phyloP scores from a whole-genome alignment of 1,140 invertebrate species.

The Rhagoletis pomonella region DNA sequence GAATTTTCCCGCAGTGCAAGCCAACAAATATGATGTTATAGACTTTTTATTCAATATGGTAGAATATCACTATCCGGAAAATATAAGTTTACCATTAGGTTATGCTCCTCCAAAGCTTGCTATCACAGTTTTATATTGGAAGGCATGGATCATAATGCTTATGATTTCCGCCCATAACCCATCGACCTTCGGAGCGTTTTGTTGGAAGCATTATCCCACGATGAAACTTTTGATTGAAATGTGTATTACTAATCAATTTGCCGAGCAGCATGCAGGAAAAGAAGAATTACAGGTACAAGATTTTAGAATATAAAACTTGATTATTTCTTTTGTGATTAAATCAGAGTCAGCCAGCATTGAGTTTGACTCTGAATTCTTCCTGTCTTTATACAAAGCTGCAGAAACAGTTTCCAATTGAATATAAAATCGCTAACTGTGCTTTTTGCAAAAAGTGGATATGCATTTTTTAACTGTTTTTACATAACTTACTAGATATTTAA shows the following conservation, averaged over 20 bases:
- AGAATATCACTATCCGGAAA: conserved; percentile 94
- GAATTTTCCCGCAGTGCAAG: conserved; percentile 80
- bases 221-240: conserved; percentile 95
- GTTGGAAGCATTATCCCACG: conserved; percentile 95
- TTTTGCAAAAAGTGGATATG: too few relatives aligned
- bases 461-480: too few relatives aligned
- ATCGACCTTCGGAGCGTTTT: conserved; percentile 86
- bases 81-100: conserved; percentile 89
- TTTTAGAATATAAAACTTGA: not conserved
- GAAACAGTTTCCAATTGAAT: too few relatives aligned
- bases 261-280: conserved; percentile 62
- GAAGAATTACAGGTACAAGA: conserved; percentile 69
- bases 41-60: conserved; percentile 93
- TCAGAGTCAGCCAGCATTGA: too few relatives aligned
- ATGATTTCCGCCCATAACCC: conserved; percentile 96
- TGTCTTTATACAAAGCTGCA: too few relatives aligned
- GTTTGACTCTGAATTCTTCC: too few relatives aligned
- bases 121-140: conserved; percentile 95
- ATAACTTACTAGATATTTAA: too few relatives aligned
- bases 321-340: too few relatives aligned
- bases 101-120: conserved; percentile 92
- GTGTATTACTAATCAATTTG: conserved; percentile 90
- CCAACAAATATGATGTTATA: conserved; percentile 90
- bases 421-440: too few relatives aligned
- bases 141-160: conserved; percentile 92